Evolutionary conservation across 2,113 vertebrate genomes (phyloP).

Genomic region (Galemys pyrenaicus): DNA sequence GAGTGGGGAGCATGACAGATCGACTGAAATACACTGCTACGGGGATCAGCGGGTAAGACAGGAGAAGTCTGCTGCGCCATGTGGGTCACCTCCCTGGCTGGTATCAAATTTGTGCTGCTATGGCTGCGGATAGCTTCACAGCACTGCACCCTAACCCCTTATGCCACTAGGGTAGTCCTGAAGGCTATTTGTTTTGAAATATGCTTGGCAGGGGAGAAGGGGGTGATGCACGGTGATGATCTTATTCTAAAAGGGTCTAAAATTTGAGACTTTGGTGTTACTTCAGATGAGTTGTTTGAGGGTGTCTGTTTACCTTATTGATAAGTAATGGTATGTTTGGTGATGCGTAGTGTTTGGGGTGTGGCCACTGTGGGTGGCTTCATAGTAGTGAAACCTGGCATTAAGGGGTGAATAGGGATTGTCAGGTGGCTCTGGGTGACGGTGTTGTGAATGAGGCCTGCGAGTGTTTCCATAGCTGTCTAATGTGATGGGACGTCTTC

Average conservation of each 20-base stretch:
- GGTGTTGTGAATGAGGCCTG: neutral
- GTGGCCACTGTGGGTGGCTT: neutral
- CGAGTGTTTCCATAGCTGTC: neutral
- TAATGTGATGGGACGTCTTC: neutral
- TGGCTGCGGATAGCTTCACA: too few species aligned
- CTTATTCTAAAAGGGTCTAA: neutral
- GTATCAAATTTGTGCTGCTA: too few species aligned
- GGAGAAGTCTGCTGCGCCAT: too few species aligned
- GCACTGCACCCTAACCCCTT: too few species aligned
- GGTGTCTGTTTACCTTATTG: neutral
- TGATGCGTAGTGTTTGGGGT: neutral
- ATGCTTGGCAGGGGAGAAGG: neutral
- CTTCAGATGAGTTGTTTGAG: neutral
- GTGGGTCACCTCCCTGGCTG: too few species aligned
- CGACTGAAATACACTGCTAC: too few species aligned
- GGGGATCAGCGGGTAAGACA: too few species aligned
- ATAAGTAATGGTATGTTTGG: neutral
- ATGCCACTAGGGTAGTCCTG: too few species aligned
- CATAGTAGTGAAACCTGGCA: neutral
- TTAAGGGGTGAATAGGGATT: neutral
- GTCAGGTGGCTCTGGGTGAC: neutral
- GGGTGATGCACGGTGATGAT: neutral
- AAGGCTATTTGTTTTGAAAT: neutral
- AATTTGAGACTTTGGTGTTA: slow-evolving; percentile 38
- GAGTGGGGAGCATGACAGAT: too few species aligned